A percentile compares a stretch with the other conserved stretches of the same genome.
Evolutionary conservation across 2,113 vertebrate species (phyloP).

Genomic region (Coracopsis vasa): DNA sequence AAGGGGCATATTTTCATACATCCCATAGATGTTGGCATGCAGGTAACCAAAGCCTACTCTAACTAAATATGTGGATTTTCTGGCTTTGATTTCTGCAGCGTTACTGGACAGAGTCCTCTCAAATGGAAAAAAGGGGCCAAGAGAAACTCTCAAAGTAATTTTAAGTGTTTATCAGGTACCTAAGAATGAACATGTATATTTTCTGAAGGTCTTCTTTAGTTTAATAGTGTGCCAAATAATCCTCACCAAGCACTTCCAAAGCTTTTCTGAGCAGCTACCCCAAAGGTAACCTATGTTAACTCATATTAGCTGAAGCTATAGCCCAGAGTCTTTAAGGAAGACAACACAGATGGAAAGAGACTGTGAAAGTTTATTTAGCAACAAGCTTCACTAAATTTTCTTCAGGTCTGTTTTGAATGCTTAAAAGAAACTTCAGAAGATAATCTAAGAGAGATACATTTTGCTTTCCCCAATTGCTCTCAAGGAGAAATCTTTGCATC

Average conservation of each 20-base stretch:
- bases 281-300: not conserved
- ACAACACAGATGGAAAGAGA: not conserved
- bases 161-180: not conserved
- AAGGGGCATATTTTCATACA: not conserved
- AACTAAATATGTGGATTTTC: not conserved
- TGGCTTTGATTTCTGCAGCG: not conserved
- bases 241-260: not conserved
- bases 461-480: not conserved
- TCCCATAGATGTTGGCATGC: not conserved
- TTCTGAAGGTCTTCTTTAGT: not conserved
- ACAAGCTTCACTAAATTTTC: not conserved
- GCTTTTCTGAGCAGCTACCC: not conserved
- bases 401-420: not conserved
- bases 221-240: not conserved
- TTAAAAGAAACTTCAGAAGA: not conserved
- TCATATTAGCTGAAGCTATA: not conserved
- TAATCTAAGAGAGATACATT: not conserved
- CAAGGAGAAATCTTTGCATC: not conserved
- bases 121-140: not conserved
- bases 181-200: not conserved
- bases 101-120: not conserved
- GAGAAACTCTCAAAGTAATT: not conserved
- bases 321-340: not conserved
- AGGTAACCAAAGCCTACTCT: not conserved
- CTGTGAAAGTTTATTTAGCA: not conserved